Evolutionary conservation across 2,113 vertebrate genomes (phyloP).

Genomic region (Epinephelus moara): DNA sequence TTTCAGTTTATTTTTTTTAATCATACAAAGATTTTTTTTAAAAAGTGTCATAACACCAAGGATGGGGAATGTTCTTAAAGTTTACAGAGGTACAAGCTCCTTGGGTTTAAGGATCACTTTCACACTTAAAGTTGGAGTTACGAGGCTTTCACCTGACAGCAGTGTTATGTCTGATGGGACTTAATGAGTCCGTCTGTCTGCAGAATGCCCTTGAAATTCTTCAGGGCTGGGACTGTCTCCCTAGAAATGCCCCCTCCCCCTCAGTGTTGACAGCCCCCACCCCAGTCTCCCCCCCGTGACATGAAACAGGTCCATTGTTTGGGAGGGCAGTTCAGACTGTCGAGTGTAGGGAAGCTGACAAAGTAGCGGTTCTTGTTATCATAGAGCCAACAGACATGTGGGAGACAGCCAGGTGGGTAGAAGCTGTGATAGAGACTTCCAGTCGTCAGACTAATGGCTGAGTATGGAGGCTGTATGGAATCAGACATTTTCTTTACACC

Average conservation of each 20-base stretch:
- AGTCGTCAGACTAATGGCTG: slow-evolving; percentile 44
- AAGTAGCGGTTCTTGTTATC: slow-evolving; percentile 70
- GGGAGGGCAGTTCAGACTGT: slow-evolving; percentile 32
- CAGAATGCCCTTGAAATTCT: slow-evolving; percentile 66
- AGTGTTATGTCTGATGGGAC: slow-evolving; percentile 14
- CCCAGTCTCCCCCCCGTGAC: slow-evolving; percentile 9
- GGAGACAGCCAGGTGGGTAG: slow-evolving; percentile 58
- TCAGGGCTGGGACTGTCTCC: slow-evolving; percentile 43
- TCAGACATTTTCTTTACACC: not conserved
- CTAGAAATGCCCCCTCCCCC: slow-evolving; percentile 46
- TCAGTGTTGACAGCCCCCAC: slow-evolving; percentile 47
- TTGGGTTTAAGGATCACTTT: not conserved
- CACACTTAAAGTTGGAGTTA: not conserved
- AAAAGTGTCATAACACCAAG: not conserved
- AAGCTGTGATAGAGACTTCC: slow-evolving; percentile 36
- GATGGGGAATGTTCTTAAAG: not conserved
- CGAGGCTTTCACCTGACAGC: slow-evolving; percentile 18
- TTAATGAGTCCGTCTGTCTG: slow-evolving; percentile 54
- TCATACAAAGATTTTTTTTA: too few relatives aligned
- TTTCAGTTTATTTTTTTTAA: not conserved
- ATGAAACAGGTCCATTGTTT: slow-evolving; percentile 79
- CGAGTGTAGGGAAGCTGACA: slow-evolving; percentile 56
- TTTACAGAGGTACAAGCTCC: not conserved
- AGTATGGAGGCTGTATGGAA: not conserved
- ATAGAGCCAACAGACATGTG: slow-evolving; percentile 58